phyloP scores from a whole-genome alignment of 1,140 invertebrate species.

The Drosophila orena region DNA sequence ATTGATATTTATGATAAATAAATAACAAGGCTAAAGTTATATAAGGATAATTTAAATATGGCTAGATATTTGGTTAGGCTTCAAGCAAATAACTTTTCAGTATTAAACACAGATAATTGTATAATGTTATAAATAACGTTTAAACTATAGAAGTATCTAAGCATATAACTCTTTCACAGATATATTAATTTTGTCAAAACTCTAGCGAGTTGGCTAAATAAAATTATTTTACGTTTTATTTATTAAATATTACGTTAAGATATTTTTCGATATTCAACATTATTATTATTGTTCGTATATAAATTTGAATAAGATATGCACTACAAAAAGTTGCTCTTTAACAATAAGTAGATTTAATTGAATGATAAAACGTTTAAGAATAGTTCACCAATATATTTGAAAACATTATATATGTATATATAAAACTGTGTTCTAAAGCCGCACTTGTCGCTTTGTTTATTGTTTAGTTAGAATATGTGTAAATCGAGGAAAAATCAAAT shows the following conservation, averaged over 20 bases:
- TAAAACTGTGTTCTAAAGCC: constrained; percentile 14
- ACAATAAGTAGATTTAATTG: constrained; percentile 3
- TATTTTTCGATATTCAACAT: background rate
- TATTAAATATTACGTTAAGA: background rate
- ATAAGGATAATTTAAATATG: constrained; percentile 20
- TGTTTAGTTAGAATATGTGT: constrained; percentile 20
- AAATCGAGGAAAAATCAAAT: constrained; percentile 16
- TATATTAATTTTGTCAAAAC: background rate
- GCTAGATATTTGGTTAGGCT: constrained; percentile 31
- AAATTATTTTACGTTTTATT: background rate
- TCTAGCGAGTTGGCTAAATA: background rate
- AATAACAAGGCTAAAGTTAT: constrained; percentile 25
- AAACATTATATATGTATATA: background rate
- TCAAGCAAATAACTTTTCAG: constrained; percentile 22
- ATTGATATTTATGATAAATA: constrained; percentile 40
- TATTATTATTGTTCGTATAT: background rate
- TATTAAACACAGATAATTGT: constrained; percentile 8
- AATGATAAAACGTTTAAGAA: constrained; percentile 5
- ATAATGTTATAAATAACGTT: no score
- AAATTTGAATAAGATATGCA: background rate
- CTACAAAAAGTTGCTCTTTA: constrained; percentile 8
- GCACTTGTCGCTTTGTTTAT: constrained; percentile 20
- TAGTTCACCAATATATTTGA: constrained; percentile 7
- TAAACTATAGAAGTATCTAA: background rate
- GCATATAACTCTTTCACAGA: background rate